Base-by-base conservation (phyloP, 2,888 invertebrate genomes). In the Furcula furcula region DNA sequence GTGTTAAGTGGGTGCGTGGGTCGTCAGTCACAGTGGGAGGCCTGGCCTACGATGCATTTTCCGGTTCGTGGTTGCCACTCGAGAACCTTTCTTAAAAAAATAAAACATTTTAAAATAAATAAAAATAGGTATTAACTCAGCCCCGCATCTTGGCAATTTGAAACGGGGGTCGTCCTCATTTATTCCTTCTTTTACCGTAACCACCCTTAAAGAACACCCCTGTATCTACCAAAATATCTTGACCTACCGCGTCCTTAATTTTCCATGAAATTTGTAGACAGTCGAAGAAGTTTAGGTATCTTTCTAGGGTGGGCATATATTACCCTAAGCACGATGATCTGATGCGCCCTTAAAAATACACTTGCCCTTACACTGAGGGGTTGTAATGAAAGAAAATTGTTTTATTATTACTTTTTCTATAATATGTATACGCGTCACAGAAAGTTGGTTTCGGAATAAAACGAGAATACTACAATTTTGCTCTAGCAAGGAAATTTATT, bases 81-180 rank as follows among this genome's bases (percentile, higher is more conserved):
- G n/a, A n/a, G n/a, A n/a, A n/a, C n/a, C n/a, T n/a, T n/a, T n/a
- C n/a, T n/a, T n/a, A n/a, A n/a, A n/a, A n/a, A n/a, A n/a, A n/a
- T n/a, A n/a, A n/a, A 36, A 35, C 35, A 36, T 10, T 19, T 9
- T 23, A 66, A 68, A 72, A 62, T 67, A 69, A 68, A 73, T 70
- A 69, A 66, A 72, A 70, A n/a, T n/a, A n/a, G 70, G 71, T 26
- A 65, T 65, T 69, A 67, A 65, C 58, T 25, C 25, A 13, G 10
- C 46, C 59, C 60, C 71, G 59, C 70, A 59, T 76, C 78, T 79
- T 76, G 63, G 69, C 72, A 78, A 84, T 82, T 82, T 77, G 74
- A 81, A 81, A 80, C 62, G 65, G 71, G 76, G 79, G 76, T 64
- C 62, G 45, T 48, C 55, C 64, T 72, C 74, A 75, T 82, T 79